A percentile compares a stretch with the other conserved stretches of the same genome.
Evolutionary conservation across 2,888 invertebrate genomes (phyloP).

Genomic region (Liodrosophila aerea): DNA sequence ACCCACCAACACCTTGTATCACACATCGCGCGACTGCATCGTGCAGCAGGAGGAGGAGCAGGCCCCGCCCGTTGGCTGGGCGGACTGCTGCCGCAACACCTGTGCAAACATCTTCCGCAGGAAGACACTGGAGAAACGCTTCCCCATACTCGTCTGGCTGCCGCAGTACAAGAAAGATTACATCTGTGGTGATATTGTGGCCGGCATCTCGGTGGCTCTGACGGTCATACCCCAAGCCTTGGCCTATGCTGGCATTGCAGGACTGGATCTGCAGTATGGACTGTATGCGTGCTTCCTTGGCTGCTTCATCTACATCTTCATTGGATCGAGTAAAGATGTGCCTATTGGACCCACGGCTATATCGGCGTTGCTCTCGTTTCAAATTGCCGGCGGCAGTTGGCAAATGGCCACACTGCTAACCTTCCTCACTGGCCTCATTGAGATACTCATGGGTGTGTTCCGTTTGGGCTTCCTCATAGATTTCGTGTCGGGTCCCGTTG

Average conservation of each 20-base stretch:
- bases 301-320: constrained; percentile 93
- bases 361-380: constrained; percentile 92
- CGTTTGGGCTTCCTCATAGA: constrained; percentile 94
- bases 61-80: constrained; percentile 60
- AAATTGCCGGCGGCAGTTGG: constrained; percentile 86
- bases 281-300: constrained; percentile 96
- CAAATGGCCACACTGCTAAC: constrained; percentile 89
- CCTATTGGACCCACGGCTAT: constrained; percentile 97
- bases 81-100: constrained; percentile 62
- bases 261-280: constrained; percentile 92
- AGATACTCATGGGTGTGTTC: constrained; percentile 91
- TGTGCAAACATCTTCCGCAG: constrained; percentile 85
- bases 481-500: constrained; percentile 95
- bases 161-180: constrained; percentile 89
- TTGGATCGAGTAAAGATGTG: constrained; percentile 95
- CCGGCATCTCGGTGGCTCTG: constrained; percentile 93
- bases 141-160: constrained; percentile 91
- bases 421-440: constrained; percentile 89
- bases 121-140: constrained; percentile 88
- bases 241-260: constrained; percentile 91
- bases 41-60: constrained; percentile 83
- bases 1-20: constrained; percentile 79
- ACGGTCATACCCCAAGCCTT: constrained; percentile 89
- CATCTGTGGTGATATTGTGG: constrained; percentile 93
- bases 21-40: constrained; percentile 81